Percentiles rank a stretch among this genome's conserved stretches.
These are phyloP conservation scores for Drosophila aldrichi DNA, from an alignment of 2,888 invertebrate genomes.

Conservation along the genomic window DNA sequence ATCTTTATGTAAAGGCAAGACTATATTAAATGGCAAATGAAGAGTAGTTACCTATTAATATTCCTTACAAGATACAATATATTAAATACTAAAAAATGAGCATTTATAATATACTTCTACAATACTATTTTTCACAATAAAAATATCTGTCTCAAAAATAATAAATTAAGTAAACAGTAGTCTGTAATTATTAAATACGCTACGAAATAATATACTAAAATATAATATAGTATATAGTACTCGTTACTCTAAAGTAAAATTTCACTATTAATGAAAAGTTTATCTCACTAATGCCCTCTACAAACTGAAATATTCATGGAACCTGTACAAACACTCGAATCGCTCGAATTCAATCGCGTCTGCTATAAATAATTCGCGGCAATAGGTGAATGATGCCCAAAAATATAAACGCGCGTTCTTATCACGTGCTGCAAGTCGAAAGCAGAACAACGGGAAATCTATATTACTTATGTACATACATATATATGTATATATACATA, in stretches of 20 bases:
- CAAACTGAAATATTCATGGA: background rate
- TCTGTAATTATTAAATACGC: no score
- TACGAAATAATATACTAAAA: no score
- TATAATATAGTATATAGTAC: no score
- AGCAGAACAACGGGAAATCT: slow-evolving; percentile 16
- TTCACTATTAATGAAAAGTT: background rate
- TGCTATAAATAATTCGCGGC: slow-evolving; percentile 62
- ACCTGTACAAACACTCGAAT: background rate
- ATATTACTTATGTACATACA: background rate
- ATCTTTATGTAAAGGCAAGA: background rate
- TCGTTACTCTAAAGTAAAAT: background rate
- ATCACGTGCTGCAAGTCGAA: slow-evolving; percentile 61
- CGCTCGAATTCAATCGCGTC: slow-evolving; percentile 34
- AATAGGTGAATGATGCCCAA: slow-evolving; percentile 54
- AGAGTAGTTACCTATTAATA: background rate
- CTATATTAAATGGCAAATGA: background rate
- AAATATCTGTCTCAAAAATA: no score
- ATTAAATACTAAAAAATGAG: no score
- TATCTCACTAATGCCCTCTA: background rate
- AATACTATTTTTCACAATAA: no score
- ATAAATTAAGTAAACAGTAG: no score
- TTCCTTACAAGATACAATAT: no score
- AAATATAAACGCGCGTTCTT: slow-evolving; percentile 60
- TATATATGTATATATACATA: slow-evolving; percentile 1
- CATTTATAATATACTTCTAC: no score